Percentiles rank a stretch among this genome's conserved stretches.
Evolutionary conservation across 2,113 vertebrate genomes (phyloP).

Genomic region (Dipodomys spectabilis): DNA sequence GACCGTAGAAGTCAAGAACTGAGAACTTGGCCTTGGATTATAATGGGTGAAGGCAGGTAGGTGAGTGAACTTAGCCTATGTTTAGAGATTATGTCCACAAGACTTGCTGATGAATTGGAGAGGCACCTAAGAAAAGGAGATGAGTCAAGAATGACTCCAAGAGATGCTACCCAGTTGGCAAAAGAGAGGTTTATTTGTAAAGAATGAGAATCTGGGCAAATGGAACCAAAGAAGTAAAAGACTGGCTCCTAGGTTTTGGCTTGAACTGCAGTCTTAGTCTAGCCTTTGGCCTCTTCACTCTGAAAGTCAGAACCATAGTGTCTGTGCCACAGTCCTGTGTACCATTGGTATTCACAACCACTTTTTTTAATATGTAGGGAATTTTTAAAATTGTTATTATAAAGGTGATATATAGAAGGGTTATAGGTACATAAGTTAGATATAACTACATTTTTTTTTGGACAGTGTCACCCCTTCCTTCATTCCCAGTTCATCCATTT

Average conservation of each 20-base stretch:
- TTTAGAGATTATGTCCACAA: background rate
- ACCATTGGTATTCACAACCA: background rate
- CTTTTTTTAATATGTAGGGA: no score
- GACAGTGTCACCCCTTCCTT: no score
- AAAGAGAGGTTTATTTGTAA: background rate
- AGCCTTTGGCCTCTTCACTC: background rate
- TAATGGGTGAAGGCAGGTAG: background rate
- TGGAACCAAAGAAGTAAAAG: background rate
- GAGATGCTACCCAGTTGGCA: background rate
- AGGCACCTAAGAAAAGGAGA: slow-evolving; percentile 49
- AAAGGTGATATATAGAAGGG: no score
- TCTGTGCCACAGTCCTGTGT: accelerated
- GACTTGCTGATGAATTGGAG: slow-evolving; percentile 32
- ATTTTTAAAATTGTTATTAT: no score
- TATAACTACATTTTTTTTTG: no score
- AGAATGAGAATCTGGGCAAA: background rate
- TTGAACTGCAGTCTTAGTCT: background rate
- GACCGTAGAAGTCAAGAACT: background rate
- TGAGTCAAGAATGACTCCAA: slow-evolving; percentile 50
- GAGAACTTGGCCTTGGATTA: background rate
- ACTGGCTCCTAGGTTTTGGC: background rate
- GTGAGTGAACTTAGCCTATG: background rate
- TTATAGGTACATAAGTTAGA: no score
- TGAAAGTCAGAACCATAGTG: background rate
- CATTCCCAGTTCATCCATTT: no score